Evolutionary conservation across 1,140 invertebrate genomes (phyloP), one percentile per base, ranked within the genome.

Genomic region (Pteromalus puparum): DNA sequence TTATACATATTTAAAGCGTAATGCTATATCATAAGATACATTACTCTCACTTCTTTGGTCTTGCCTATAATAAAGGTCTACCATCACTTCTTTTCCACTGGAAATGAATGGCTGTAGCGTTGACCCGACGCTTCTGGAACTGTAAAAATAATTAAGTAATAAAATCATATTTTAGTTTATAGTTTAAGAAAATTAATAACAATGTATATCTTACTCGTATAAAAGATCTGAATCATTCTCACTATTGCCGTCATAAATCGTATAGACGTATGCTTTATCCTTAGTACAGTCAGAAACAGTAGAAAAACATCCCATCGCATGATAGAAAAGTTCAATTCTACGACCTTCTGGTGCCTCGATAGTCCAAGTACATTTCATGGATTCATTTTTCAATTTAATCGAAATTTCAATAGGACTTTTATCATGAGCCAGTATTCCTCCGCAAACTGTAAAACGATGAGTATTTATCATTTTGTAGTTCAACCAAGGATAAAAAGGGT

Each of bases 381-480:
- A 61, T n/a, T 61, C 53, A 61, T 61, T n/a, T n/a, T 61, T 61
- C 18, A 61, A n/a, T 61, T n/a, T 61, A 61, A 61, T 61, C 53
- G 53, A 61, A 18, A 61, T 61, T n/a, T 61, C 53, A 61, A 61
- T 61, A 21, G 53, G 53, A n/a, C 53, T 61, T 61, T 61, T 61
- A n/a, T 61, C 53, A n/a, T 21, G 18, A 61, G 53, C 53, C 7
- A 61, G 6, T 21, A n/a, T 7, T 61, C 53, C 53, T 61, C 53
- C 53, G 53, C 53, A 61, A 61, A 61, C 53, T 61, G 53, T 61
- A 61, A 61, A 61, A 61, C 5, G 6, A 21, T 0, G 30, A 34
- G 38, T 42, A 42, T 42, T 9, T 42, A 42, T 42, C 9, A 42
- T 42, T 42, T 10, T 42, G 38, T 9, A 42, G 10, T 42, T 7